phyloP scores from a whole-genome alignment of 2,797 vertebrate genomes.

The Enteromius unitaeniatus region DNA sequence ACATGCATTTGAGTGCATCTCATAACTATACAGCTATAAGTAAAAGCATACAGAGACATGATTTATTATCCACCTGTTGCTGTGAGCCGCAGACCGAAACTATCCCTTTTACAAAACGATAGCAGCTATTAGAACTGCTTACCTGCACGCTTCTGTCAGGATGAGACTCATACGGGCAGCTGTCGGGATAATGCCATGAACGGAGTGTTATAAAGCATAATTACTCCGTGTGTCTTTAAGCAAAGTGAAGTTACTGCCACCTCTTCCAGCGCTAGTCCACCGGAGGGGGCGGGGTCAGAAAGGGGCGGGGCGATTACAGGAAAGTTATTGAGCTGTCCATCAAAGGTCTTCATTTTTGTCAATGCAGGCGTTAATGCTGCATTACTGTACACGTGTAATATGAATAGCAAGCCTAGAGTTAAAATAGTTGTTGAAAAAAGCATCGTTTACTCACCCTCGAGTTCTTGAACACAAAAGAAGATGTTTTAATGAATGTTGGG shows the following conservation, averaged over 20 bases:
- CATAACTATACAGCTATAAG: not conserved
- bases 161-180: not conserved
- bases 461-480: not conserved
- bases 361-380: not conserved
- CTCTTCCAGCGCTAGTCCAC: not conserved
- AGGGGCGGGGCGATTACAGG: not conserved
- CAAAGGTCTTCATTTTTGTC: not conserved
- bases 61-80: slow-evolving; percentile 27
- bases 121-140: slow-evolving; percentile 64
- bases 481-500: not conserved
- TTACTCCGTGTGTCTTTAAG: not conserved
- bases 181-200: not conserved
- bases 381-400: too few species aligned
- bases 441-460: not conserved
- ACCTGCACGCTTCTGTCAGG: slow-evolving; percentile 63
- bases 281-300: not conserved
- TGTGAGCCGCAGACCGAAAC: slow-evolving; percentile 71
- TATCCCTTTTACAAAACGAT: slow-evolving; percentile 54
- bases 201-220: not conserved
- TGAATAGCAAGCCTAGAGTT: not conserved
- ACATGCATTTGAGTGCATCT: not conserved
- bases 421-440: not conserved
- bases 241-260: not conserved
- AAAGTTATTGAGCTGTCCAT: not conserved
- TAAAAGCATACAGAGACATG: not conserved